Percentiles rank a stretch among this genome's conserved stretches.
phyloP scores from a whole-genome alignment of 30 jellyfish, hydroid and myxozoan species.

The Hydra vulgaris region DNA sequence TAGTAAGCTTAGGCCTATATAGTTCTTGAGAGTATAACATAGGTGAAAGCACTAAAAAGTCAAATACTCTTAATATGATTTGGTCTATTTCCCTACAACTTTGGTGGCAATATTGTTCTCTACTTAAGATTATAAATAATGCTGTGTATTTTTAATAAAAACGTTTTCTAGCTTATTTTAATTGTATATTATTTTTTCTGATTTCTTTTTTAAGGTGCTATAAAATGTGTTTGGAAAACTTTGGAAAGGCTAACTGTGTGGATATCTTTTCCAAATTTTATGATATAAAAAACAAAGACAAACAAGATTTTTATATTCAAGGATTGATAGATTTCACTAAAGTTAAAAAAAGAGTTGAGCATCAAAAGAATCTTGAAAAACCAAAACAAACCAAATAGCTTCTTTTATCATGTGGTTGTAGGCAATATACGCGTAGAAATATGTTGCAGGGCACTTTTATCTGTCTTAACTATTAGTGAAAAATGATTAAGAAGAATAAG shows the following conservation, averaged over 20 bases:
- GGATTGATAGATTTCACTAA: not conserved
- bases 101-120: not conserved
- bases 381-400: not conserved
- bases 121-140: not conserved
- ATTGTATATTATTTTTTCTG: not conserved
- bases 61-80: not conserved
- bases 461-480: not conserved
- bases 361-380: not conserved
- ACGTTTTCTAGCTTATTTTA: not conserved
- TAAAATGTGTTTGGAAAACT: not conserved
- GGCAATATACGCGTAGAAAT: not conserved
- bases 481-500: not conserved
- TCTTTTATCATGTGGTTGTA: not conserved
- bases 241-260: not conserved
- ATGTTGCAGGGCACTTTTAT: not conserved
- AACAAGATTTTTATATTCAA: not conserved
- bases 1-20: not conserved
- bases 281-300: not conserved
- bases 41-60: not conserved
- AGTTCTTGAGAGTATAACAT: not conserved
- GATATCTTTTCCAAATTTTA: not conserved
- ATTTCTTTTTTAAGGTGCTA: not conserved
- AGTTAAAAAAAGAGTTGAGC: not conserved
- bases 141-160: not conserved
- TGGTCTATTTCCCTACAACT: not conserved